Base-by-base conservation (phyloP, 2,888 invertebrate genomes). In the Eueremaeus valkanovi region DNA sequence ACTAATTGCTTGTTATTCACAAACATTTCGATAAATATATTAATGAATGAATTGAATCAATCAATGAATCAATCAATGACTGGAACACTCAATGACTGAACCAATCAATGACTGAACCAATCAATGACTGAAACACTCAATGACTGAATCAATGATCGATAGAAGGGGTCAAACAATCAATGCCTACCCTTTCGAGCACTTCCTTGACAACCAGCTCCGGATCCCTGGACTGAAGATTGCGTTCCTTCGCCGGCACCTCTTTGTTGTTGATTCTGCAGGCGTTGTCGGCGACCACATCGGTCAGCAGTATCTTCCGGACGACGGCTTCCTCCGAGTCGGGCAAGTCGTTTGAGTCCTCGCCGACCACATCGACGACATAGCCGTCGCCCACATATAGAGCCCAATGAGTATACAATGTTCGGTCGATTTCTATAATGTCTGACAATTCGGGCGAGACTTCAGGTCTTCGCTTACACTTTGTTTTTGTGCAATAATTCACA, bases 261-360 rank as follows among this genome's bases (percentile, higher is more conserved):
- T 82, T 81, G 76, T 82, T 82, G 78, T 82, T 82, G 3, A 81
- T 80, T 13, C 82, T 78, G 29, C 81, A 81, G n/a, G 79, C 77
- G 75, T 79, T 79, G 36, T 77, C 75, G 6, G 79, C 80, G 0
- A 81, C 80, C 3, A 81, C 79, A 8, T 79, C 79, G 0, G 70
- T 63, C 49, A 82, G 73, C 18, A 76, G 76, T 36, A 78, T 77
- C 49, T 76, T 73, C 31, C 78, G 66, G 3, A 81, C 80, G 3
- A 76, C 66, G 0, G 81, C 81, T 11, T 73, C 74, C 31, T 79
- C 77, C 6, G 74, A 76, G 0, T 77, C 75, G 2, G 80, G 78
- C 27, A 80, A 78, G 51, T 79, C 78, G 72, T 79, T 79, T 13
- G 76, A 72, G 31, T 79, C 77, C 9, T 78, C 76, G 1, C 81